Base-by-base conservation (phyloP, 2,888 invertebrate genomes). In the Tetanocera ferruginea region DNA sequence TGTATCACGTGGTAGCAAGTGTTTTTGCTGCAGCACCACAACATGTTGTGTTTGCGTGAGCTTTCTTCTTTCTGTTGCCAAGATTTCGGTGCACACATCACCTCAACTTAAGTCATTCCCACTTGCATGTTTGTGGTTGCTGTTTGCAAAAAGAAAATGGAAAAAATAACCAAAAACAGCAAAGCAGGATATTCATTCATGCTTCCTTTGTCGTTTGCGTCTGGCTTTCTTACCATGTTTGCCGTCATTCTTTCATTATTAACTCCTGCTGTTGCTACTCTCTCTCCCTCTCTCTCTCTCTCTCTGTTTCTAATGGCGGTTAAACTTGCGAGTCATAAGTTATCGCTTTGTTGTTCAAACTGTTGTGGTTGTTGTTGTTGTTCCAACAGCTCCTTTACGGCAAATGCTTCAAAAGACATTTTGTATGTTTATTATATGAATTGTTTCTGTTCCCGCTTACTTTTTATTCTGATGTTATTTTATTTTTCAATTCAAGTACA, bases 231-330 rank as follows among this genome's bases (percentile, higher is more conserved):
- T 55, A 6, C 9, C 55, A 23, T 55, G 6, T 55, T 55, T 23
- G n/a, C 9, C 19, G n/a, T 19, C 19, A 55, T 55, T 23, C 28
- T 43, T 19, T 23, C n/a, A 37, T 72, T 72, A 72, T 72, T 72
- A 72, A 72, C 72, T 78, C 80, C 51, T 49, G 78, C 80, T 79
- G 43, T 17, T 25, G 19, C 25, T 6, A 23, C 49, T 49, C n/a
- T 69, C 19, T 51, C 14, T 25, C 23, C 78, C 80, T 81, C 80
- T 78, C 80, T 79, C 81, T 80, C n/a, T 69, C 19, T 51, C 14
- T 25, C 23, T 79, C 80, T 81, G 81, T 78, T 81, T 79, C 81
- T 80, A 81, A 81, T 81, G 77, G 79, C 76, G 78, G 73, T 79
- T 76, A 74, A 69, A 77, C 76, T 80, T 75, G 80, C 72, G 78